Percentiles rank a stretch among this genome's conserved stretches.
Conservation (phyloP, 2,113 vertebrate genomes). For the Proterorhinus semilunaris region DNA sequence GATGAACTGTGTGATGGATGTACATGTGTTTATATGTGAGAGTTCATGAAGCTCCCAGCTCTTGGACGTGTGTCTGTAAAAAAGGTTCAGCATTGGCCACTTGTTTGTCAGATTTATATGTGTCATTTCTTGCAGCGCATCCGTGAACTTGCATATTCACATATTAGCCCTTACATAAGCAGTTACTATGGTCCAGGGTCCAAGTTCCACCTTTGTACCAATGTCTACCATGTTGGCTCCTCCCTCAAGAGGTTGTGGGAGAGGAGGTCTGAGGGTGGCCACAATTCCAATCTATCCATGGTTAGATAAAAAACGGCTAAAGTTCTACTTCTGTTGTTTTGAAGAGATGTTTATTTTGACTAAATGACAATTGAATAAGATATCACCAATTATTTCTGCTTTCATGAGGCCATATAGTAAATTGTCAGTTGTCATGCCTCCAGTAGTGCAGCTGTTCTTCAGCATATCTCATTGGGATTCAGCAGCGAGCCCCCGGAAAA, state of each 20-base stretch:
- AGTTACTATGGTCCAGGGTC: background rate
- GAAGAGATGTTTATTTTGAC: background rate
- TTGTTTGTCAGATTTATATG: constrained; percentile 12
- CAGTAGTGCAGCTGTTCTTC: background rate
- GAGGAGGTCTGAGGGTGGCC: constrained; percentile 27
- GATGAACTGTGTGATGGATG: constrained; percentile 51
- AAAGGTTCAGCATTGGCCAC: constrained; percentile 11
- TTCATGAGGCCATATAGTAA: constrained; percentile 8
- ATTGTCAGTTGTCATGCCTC: background rate
- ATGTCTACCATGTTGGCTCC: constrained; percentile 1
- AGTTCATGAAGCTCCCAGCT: constrained; percentile 23
- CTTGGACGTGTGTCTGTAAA: background rate
- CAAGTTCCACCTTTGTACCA: constrained; percentile 22
- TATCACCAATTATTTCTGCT: background rate
- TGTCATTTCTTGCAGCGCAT: constrained; percentile 24
- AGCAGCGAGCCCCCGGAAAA: constrained; percentile 15
- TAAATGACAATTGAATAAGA: background rate
- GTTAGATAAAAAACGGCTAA: constrained; percentile 12
- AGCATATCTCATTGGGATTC: constrained; percentile 49
- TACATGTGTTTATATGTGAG: background rate
- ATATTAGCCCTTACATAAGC: constrained; percentile 1
- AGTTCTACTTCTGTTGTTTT: background rate
- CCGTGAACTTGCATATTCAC: constrained; percentile 17
- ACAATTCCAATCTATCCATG: constrained; percentile 6
- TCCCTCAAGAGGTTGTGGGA: constrained; percentile 29